Percentiles rank a stretch among this genome's conserved stretches.
Evolutionary conservation across 2,888 invertebrate species (phyloP).

Genomic region (Ophion slaviceki): DNA sequence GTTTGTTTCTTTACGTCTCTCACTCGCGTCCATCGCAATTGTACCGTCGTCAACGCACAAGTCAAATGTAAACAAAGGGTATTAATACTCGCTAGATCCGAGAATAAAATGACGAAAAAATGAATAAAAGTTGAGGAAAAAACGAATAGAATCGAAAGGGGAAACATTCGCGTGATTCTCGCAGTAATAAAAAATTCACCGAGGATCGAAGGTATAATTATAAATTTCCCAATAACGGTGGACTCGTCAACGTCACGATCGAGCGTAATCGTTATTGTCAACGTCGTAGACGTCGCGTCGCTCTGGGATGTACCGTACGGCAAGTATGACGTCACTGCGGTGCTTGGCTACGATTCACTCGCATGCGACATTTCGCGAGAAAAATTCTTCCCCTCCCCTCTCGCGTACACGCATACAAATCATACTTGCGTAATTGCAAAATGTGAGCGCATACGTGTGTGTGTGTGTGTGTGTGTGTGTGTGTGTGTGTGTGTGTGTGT

Average conservation of each 20-base stretch:
- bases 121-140: slow-evolving; percentile 10
- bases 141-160: slow-evolving; percentile 4
- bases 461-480: too few relatives aligned
- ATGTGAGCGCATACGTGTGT: too few relatives aligned
- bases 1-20: background rate
- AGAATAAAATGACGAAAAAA: slow-evolving; percentile 29
- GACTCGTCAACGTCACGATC: slow-evolving; percentile 58
- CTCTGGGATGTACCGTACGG: background rate
- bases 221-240: slow-evolving; percentile 53
- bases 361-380: background rate
- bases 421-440: too few relatives aligned
- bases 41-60: slow-evolving; percentile 29
- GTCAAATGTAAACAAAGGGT: slow-evolving; percentile 43
- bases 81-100: slow-evolving; percentile 41
- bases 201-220: slow-evolving; percentile 43
- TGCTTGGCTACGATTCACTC: background rate
- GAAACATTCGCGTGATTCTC: slow-evolving; percentile 21
- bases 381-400: background rate
- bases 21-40: slow-evolving; percentile 38
- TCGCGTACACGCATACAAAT: background rate
- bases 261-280: slow-evolving; percentile 40
- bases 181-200: slow-evolving; percentile 39
- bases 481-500: too few relatives aligned
- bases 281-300: slow-evolving; percentile 11
- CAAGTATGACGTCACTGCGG: slow-evolving; percentile 5